Conservation (phyloP, 2,888 invertebrate genomes). For the Mycalesis mineus region DNA sequence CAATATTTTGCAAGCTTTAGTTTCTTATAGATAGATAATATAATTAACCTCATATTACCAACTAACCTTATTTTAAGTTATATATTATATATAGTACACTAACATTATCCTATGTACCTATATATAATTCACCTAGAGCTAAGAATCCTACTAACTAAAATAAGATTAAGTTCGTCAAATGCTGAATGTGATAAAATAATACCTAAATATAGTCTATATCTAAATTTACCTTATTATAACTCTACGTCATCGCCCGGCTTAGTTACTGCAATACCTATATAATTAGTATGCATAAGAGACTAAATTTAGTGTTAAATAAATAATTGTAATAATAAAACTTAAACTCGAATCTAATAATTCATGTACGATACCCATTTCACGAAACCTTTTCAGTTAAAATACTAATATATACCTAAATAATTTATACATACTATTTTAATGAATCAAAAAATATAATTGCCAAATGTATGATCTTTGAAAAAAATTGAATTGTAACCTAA, state of each 20-base stretch:
- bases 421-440: background rate
- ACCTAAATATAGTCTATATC: constrained; percentile 11
- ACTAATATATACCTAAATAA: background rate
- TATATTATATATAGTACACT: background rate
- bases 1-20: background rate
- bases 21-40: background rate
- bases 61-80: background rate
- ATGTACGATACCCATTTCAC: constrained; percentile 22
- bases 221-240: constrained; percentile 10
- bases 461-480: background rate
- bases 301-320: background rate
- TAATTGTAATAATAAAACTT: constrained; percentile 2
- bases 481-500: background rate
- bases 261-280: background rate
- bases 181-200: constrained; percentile 15
- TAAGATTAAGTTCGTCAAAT: constrained; percentile 12
- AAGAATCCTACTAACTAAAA: constrained; percentile 4
- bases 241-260: constrained; percentile 20
- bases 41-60: background rate
- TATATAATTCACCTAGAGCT: background rate
- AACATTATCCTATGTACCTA: background rate
- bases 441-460: background rate
- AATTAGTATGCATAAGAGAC: background rate
- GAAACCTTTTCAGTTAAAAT: background rate
- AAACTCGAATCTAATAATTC: constrained; percentile 29